Evolutionary conservation across 2,797 vertebrate genomes (phyloP), one percentile per base, ranked within the genome.

Genomic region (Manis crassicaudata): DNA sequence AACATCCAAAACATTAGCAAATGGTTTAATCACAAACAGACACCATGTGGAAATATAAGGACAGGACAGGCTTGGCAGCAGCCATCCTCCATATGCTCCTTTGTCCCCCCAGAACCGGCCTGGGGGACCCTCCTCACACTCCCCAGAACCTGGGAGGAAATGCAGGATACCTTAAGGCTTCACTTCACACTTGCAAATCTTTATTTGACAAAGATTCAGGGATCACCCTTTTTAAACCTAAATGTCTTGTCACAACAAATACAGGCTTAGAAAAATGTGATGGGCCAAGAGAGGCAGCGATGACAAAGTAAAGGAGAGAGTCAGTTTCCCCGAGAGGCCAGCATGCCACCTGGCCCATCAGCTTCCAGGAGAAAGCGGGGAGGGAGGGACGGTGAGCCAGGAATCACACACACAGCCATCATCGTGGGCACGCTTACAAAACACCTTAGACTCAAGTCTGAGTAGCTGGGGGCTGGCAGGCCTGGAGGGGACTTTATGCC

Each of bases 21-120:
- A 68, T 21, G 40, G 3, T 20, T 43, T 77, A 43, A 77, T 14
- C 43, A 58, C 62, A 54, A 23, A 21, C 72, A 94, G 60, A 32
- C 21, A 12, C 40, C 68, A 27, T 16, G 9, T 3, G 23, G 43
- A 68, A 88, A 40, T 1, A 1, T 2, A 43, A 77, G 20, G 37
- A 23, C 2, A 14, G 37, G 5, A 1, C 14, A 35, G 21, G 0
- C 12, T 8, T 32, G 32, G 43, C 17, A 4, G 5, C 20, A 4
- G 1, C 1, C 5, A 13, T 1, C 76, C 32, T 25, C 18, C 2
- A 1, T 13, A 0, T 1, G 62, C 2, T 29, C 21, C 37, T 82
- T 27, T 20, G 43, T 46, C 58, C 35, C 25, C 67, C 6, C 75
- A 29, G 68, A 29, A 25, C 62, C 14, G 0, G 0, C 68, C 32